phyloP scores from a whole-genome alignment of 2,888 invertebrate genomes.

The Eristalis pertinax region DNA sequence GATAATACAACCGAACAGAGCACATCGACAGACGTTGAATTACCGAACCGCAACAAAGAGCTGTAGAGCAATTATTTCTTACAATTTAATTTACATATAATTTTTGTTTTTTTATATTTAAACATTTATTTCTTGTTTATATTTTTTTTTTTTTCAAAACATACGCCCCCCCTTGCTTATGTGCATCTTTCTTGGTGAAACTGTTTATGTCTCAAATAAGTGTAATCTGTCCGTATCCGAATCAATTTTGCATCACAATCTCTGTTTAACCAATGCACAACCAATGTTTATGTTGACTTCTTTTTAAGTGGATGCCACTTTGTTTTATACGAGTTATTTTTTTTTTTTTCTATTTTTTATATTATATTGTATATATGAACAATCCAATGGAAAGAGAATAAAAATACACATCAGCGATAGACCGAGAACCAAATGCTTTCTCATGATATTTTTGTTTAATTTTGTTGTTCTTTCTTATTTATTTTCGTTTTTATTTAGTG shows the following conservation, averaged over 20 bases:
- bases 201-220: conserved; percentile 52
- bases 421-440: conserved; percentile 68
- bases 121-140: conserved; percentile 27
- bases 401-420: conserved; percentile 13
- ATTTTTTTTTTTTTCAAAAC: conserved; percentile 2
- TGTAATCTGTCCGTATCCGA: conserved; percentile 33
- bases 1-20: conserved; percentile 73
- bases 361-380: conserved; percentile 18
- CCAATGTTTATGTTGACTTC: conserved; percentile 28
- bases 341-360: background rate
- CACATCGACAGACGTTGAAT: conserved; percentile 77
- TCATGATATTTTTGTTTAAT: background rate
- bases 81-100: conserved; percentile 9
- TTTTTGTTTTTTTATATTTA: conserved; percentile 22
- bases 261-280: conserved; percentile 48
- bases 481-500: background rate
- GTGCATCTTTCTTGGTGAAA: conserved; percentile 47
- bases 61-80: conserved; percentile 34
- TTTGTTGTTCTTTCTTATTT: conserved; percentile 2
- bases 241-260: conserved; percentile 40
- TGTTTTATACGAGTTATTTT: background rate
- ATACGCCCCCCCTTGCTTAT: conserved; percentile 39
- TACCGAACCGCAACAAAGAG: conserved; percentile 74
- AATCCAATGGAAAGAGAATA: background rate
- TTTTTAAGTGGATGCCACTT: conserved; percentile 9